Conservation (phyloP, 2,888 invertebrate species). For the Clunio marinus region DNA sequence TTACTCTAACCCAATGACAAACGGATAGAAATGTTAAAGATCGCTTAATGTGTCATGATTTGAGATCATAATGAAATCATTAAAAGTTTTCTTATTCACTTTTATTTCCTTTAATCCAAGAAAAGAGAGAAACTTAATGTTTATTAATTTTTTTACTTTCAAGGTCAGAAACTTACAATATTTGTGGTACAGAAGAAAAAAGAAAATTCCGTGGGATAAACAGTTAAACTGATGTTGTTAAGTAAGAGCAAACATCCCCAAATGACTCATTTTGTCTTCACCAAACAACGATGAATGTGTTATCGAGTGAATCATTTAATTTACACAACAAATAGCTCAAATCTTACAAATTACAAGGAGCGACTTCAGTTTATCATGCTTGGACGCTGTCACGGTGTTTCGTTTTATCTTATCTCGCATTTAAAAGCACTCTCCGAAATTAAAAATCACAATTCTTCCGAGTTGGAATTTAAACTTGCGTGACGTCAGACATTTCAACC, state of each 20-base stretch:
- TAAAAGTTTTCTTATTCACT: too few species aligned
- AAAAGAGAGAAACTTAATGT: too few species aligned
- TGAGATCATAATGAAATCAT: too few species aligned
- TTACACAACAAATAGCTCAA: too few species aligned
- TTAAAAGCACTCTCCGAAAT: not conserved
- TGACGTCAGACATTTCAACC: not conserved
- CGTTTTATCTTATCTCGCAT: not conserved
- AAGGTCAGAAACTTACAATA: too few species aligned
- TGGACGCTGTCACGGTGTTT: not conserved
- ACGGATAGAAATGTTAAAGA: too few species aligned
- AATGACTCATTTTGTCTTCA: conserved; percentile 4
- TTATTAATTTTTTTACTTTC: too few species aligned
- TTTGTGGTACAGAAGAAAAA: too few species aligned
- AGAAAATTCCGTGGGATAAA: too few species aligned
- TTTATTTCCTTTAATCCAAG: too few species aligned
- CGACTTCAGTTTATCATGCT: not conserved
- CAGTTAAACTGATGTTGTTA: not conserved
- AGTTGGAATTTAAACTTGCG: not conserved
- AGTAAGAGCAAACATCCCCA: not conserved
- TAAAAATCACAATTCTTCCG: not conserved
- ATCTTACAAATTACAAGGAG: not conserved
- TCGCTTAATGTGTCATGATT: too few species aligned
- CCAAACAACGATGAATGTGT: not conserved
- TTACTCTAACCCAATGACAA: too few species aligned
- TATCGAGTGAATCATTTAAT: not conserved